phyloP scores from a whole-genome alignment of 2,888 invertebrate genomes.

The Antheraea assamensis region DNA sequence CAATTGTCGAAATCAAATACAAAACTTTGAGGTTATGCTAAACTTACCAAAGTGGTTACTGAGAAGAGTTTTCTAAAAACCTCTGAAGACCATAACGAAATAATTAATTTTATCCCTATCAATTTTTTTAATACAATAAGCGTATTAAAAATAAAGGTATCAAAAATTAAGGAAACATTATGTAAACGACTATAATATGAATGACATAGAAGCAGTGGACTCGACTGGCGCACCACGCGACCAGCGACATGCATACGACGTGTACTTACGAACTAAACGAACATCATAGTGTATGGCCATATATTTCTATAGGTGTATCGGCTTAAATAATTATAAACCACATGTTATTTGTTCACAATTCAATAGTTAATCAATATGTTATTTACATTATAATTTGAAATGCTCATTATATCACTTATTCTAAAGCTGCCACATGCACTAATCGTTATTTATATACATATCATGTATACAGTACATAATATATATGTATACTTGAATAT shows the following conservation, averaged over 20 bases:
- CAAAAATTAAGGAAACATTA: background rate
- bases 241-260: too few relatives aligned
- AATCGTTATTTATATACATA: background rate
- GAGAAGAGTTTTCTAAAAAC: too few relatives aligned
- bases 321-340: slow-evolving; percentile 27
- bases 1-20: background rate
- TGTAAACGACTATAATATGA: too few relatives aligned
- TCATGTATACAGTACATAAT: background rate
- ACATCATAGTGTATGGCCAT: slow-evolving; percentile 41
- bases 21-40: too few relatives aligned
- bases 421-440: slow-evolving; percentile 10
- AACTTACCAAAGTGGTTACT: too few relatives aligned
- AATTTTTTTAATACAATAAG: too few relatives aligned
- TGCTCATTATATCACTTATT: slow-evolving; percentile 31
- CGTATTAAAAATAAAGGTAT: background rate
- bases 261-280: slow-evolving; percentile 30
- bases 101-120: too few relatives aligned
- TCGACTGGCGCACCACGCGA: background rate
- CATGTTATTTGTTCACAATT: slow-evolving; percentile 23
- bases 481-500: background rate
- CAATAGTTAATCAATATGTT: background rate
- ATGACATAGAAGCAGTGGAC: background rate
- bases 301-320: slow-evolving; percentile 33
- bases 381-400: slow-evolving; percentile 18
- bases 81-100: too few relatives aligned